Evolutionary conservation across 2,888 invertebrate species (phyloP), one percentile per base, ranked within the genome.

Genomic region (Hydraecia micacea): DNA sequence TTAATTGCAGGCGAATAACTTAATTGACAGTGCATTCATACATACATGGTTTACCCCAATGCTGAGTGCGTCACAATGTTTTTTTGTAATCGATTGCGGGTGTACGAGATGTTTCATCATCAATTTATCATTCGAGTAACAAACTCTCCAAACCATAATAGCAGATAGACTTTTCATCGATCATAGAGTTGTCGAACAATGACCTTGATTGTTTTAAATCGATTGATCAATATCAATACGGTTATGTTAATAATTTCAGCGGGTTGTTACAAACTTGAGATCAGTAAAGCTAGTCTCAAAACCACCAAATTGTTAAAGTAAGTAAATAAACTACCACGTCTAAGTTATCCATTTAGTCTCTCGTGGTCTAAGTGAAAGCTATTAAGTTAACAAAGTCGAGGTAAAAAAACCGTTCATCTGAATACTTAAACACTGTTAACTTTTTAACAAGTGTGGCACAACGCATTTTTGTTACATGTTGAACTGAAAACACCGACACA

Each of bases 401-500:
- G 4, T 32, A 70, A 73, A 18, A 70, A 63, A 67, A 28, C n/a
- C 13, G 39, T 58, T 60, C 15, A 55, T 25, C 28, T 42, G n/a
- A 79, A 73, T 42, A 67, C 46, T 74, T 63, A 0, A 46, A n/a
- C 32, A 65, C n/a, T 81, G 81, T 68, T 25, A 46, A 75, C 25
- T 66, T 60, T 62, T 70, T 32, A 79, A 46, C 70, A 42, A 82
- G 42, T 69, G 25, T 60, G 21, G 58, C 11, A 55, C 36, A 32
- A 18, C 11, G n/a, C 25, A 63, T 21, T 63, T 81, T 69, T 75
- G 65, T 60, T 36, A 25, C 15, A 49, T 60, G 63, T 69, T 58
- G 1, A 65, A 65, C 32, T 65, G 36, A 69, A 58, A 67, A 74
- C 49, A 62, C 52, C 13, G 15, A 42, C 60, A 74, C n/a, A 49